Evolutionary conservation across 1,140 invertebrate species (phyloP).

Genomic region (Drosophila arawakana): DNA sequence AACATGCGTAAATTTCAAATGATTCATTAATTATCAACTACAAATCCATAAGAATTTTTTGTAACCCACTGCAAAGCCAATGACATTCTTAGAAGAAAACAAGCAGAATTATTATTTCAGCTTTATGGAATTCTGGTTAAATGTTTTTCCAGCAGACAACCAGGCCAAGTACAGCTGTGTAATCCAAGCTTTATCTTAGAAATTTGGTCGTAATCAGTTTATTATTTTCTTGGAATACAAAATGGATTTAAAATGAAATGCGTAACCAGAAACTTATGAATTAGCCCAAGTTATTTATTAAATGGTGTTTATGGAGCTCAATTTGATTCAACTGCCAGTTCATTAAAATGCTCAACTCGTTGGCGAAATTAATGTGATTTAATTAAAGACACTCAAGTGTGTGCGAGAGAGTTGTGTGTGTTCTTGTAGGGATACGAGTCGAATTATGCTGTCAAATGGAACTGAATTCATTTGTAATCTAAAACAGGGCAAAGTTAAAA

Average conservation of each 20-base stretch:
- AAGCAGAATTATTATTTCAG: not conserved
- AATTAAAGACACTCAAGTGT: constrained; percentile 4
- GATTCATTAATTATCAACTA: no score
- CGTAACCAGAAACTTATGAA: not conserved
- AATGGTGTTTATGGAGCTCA: not conserved
- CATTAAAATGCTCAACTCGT: constrained; percentile 29
- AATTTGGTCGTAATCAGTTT: not conserved
- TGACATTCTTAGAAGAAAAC: not conserved
- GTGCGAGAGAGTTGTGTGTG: not conserved
- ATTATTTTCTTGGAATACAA: not conserved
- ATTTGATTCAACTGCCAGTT: not conserved
- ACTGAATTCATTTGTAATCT: constrained; percentile 13
- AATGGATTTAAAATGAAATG: not conserved
- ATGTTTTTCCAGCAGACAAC: not conserved
- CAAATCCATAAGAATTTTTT: no score
- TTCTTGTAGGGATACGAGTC: not conserved
- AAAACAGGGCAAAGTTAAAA: constrained; percentile 10
- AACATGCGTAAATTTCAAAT: no score
- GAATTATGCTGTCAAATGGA: constrained; percentile 18
- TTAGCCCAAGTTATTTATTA: not conserved
- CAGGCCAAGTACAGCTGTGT: not conserved
- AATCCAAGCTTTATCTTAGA: not conserved
- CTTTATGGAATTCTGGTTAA: not conserved
- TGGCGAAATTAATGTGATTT: constrained; percentile 9
- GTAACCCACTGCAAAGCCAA: not conserved